Base-by-base conservation (phyloP, 2,888 invertebrate genomes). In the Salpingus planirostris region DNA sequence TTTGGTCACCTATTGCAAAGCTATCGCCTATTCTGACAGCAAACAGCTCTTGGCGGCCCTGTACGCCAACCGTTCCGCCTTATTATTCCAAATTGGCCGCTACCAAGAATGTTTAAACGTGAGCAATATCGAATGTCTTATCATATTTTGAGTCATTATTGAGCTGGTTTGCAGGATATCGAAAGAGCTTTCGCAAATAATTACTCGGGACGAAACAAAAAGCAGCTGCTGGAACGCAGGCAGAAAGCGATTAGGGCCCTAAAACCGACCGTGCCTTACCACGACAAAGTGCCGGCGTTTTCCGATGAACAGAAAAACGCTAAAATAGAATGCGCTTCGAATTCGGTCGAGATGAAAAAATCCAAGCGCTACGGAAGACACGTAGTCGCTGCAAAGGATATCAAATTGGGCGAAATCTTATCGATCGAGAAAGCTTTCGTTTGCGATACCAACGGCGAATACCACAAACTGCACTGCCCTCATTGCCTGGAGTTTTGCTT, bases 281-380 rank as follows among this genome's bases (percentile, higher is more conserved):
- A 18, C 18, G 8, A 6, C 6, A 8, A 18, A 18, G 8, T 18
- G 6, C 18, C 18, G 6, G 8, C 18, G 8, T 7, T 18, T 8
- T 38, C 2, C 11, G 55, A 7, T 21, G 6, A 6, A 7, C 18
- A 18, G 8, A 18, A 18, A 8, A 18, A 18, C 18, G 8, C 6
- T 7, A 7, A 7, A 8, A 8, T 18, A 14, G 41, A 54, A 27
- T 74, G 76, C 55, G 18, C 18, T 8, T 7, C 6, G 8, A 8
- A 18, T 8, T 18, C 6, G 6, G 18, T 18, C 6, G 18, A 18
- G 8, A 18, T 18, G 8, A 18, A 18, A 18, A 7, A 6, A 8
- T 18, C 18, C 6, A 6, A 18, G 8, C 18, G 8, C 6, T 18
- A 18, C 18, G 18, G 18, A 18, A 6, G 18, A 18, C 18, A 18